Evolutionary conservation across 1,140 invertebrate genomes (phyloP).

Genomic region (Drosophila subpulchrella): DNA sequence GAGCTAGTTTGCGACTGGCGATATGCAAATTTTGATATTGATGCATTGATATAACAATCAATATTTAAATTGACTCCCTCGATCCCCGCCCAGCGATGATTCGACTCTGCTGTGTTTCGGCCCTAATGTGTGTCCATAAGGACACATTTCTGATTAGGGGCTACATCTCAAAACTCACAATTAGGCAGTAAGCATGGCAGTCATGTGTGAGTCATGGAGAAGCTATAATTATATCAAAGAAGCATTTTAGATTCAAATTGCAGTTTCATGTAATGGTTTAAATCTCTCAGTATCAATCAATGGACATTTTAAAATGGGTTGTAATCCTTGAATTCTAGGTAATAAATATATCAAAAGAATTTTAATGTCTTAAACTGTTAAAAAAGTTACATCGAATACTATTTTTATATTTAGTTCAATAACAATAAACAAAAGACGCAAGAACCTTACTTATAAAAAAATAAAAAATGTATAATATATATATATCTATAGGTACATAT

Average conservation of each 20-base stretch:
- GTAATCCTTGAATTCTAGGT: too few relatives aligned
- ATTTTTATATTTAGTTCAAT: too few relatives aligned
- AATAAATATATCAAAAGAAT: too few relatives aligned
- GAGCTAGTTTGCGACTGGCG: slow-evolving; percentile 63
- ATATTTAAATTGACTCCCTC: slow-evolving; percentile 69
- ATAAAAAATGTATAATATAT: too few relatives aligned
- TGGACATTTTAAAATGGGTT: too few relatives aligned
- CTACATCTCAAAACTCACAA: slow-evolving; percentile 32
- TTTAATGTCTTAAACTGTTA: too few relatives aligned
- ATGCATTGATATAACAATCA: slow-evolving; percentile 76
- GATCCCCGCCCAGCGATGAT: slow-evolving; percentile 14
- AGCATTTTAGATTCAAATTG: not conserved
- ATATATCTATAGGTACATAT: too few relatives aligned
- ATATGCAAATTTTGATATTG: slow-evolving; percentile 76
- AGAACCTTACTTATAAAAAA: too few relatives aligned
- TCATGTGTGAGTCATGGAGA: not conserved
- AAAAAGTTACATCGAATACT: too few relatives aligned
- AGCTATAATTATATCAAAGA: not conserved
- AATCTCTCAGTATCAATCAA: too few relatives aligned
- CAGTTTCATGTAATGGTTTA: too few relatives aligned
- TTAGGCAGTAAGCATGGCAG: slow-evolving; percentile 13
- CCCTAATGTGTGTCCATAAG: slow-evolving; percentile 14
- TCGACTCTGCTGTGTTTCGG: slow-evolving; percentile 28
- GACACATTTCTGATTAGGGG: slow-evolving; percentile 15
- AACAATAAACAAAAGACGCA: too few relatives aligned